These are phyloP conservation scores for Enoplosus armatus DNA, from an alignment of 2,797 vertebrate species.

Conservation along the genomic window DNA sequence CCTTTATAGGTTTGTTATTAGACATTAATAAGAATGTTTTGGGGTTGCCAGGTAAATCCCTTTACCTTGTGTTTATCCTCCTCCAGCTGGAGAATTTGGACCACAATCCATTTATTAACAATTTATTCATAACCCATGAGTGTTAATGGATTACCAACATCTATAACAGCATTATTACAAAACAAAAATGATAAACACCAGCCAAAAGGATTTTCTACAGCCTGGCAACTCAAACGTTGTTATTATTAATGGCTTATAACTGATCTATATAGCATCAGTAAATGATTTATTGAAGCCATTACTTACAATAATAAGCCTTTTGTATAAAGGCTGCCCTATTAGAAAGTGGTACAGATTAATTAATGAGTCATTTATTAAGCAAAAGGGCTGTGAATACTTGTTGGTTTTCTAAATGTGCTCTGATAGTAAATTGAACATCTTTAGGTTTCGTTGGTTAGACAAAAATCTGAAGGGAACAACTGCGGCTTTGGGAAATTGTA, in stretches of 20 bases:
- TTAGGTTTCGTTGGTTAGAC: neutral
- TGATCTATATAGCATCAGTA: neutral
- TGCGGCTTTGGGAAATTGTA: neutral
- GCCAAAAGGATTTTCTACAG: neutral
- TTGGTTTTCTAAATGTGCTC: neutral
- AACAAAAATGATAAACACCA: neutral
- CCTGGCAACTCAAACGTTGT: neutral
- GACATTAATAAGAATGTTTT: neutral
- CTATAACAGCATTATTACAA: neutral
- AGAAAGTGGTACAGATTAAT: neutral
- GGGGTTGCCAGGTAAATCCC: neutral
- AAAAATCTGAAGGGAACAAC: neutral
- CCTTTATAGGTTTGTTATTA: neutral
- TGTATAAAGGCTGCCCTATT: neutral
- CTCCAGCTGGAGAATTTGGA: neutral
- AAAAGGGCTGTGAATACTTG: neutral
- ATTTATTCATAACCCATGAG: neutral
- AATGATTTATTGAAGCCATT: neutral
- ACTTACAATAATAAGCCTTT: neutral
- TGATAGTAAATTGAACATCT: neutral
- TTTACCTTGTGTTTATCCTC: neutral
- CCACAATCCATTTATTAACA: neutral
- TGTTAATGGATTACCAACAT: neutral
- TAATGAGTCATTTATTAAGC: neutral
- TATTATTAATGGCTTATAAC: neutral